Evolutionary conservation across 2,888 invertebrate species (phyloP).

Genomic region (Acronicta aceris): DNA sequence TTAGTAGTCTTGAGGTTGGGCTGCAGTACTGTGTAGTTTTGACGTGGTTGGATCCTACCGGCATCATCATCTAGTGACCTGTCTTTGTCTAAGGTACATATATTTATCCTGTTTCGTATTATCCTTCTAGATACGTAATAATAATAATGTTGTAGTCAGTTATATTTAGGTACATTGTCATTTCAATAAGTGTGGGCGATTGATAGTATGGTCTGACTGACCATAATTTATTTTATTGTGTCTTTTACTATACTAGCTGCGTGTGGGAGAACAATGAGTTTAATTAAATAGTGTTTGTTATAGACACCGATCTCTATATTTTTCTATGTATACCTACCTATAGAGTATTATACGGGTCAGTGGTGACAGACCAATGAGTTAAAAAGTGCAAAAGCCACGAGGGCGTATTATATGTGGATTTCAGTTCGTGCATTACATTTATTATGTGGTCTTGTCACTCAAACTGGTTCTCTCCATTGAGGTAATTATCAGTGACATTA

Average conservation of each 20-base stretch:
- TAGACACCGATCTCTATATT: too few relatives aligned
- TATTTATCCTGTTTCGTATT: constrained; percentile 13
- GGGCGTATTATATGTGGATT: constrained; percentile 19
- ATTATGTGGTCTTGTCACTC: constrained; percentile 10
- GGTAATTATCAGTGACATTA: constrained; percentile 13
- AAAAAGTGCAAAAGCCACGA: not conserved
- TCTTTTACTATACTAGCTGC: constrained; percentile 17
- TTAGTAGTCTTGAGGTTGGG: constrained; percentile 18
- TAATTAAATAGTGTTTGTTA: constrained; percentile 16
- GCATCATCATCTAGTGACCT: constrained; percentile 17
- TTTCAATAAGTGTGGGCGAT: constrained; percentile 2
- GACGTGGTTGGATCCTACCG: constrained; percentile 40
- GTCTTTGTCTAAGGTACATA: constrained; percentile 22
- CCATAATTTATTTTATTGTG: constrained; percentile 8
- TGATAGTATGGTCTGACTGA: constrained; percentile 6
- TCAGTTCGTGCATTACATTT: constrained; percentile 1
- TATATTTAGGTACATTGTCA: constrained; percentile 18
- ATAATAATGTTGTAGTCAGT: constrained; percentile 1
- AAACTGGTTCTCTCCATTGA: not conserved
- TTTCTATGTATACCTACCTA: too few relatives aligned
- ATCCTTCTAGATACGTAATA: constrained; percentile 14
- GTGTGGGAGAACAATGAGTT: constrained; percentile 39
- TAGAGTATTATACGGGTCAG: too few relatives aligned
- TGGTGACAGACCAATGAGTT: too few relatives aligned
- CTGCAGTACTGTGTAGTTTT: constrained; percentile 38